Conservation (phyloP, 2,888 invertebrate genomes). For the Hypomecis punctinalis region DNA sequence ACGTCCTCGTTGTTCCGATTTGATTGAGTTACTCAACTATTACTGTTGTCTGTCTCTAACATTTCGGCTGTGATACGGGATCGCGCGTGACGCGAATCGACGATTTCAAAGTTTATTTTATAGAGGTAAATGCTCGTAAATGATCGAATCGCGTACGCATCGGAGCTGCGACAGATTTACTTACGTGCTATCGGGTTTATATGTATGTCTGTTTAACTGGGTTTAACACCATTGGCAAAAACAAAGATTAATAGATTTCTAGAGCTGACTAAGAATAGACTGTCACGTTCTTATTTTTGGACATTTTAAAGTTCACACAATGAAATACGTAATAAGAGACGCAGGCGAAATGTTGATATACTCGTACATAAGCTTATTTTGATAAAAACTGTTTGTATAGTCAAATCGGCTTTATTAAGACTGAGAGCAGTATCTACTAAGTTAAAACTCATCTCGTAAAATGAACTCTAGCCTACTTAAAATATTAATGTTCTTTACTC, state of each 20-base stretch:
- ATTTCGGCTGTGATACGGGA: constrained; percentile 50
- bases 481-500: constrained; percentile 55
- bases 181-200: constrained; percentile 10
- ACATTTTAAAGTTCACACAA: too few species aligned
- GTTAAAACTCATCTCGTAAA: background rate
- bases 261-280: too few species aligned
- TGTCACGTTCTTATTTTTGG: too few species aligned
- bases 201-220: constrained; percentile 3
- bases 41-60: constrained; percentile 57
- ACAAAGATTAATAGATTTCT: too few species aligned
- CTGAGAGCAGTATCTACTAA: background rate
- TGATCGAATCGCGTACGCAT: constrained; percentile 45
- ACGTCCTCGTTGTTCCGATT: constrained; percentile 67
- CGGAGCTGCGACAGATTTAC: constrained; percentile 35
- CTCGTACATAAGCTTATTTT: too few species aligned
- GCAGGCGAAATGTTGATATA: too few species aligned
- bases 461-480: constrained; percentile 11
- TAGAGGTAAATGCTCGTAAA: constrained; percentile 51
- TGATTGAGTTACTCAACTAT: constrained; percentile 77
- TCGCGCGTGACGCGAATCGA: constrained; percentile 54
- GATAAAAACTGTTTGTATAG: too few species aligned
- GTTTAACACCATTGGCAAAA: background rate
- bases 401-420: too few species aligned
- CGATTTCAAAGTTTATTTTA: constrained; percentile 52
- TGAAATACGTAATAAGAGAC: too few species aligned